Evolutionary conservation across 2,888 invertebrate genomes (phyloP).

Genomic region (Pocota personata): DNA sequence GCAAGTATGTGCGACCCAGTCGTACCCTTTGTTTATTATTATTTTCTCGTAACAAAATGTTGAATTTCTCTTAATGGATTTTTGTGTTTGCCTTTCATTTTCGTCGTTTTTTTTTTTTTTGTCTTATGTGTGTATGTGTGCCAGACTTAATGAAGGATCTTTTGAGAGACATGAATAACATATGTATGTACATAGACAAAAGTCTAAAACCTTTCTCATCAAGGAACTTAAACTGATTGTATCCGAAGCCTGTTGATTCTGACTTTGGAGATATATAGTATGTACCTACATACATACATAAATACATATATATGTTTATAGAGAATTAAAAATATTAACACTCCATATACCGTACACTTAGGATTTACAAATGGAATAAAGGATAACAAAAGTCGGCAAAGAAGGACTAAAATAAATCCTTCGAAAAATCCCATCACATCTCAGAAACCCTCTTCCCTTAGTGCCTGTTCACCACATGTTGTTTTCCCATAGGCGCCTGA

Average conservation of each 20-base stretch:
- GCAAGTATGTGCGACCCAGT: too few relatives aligned
- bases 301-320: too few relatives aligned
- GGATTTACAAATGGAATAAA: constrained; percentile 40
- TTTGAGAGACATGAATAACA: not conserved
- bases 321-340: constrained; percentile 48
- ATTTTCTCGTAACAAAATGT: not conserved
- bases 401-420: constrained; percentile 17
- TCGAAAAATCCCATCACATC: constrained; percentile 32
- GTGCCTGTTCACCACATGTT: constrained; percentile 24
- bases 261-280: constrained; percentile 3
- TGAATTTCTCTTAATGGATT: not conserved
- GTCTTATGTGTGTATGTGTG: not conserved
- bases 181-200: not conserved
- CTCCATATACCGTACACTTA: constrained; percentile 2
- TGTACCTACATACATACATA: too few relatives aligned
- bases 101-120: not conserved
- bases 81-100: constrained; percentile 1
- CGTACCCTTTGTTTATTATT: not conserved
- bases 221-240: too few relatives aligned
- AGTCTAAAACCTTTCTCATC: constrained; percentile 21
- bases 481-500: not conserved
- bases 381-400: constrained; percentile 12
- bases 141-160: not conserved
- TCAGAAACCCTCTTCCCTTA: constrained; percentile 25
- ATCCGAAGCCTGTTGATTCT: not conserved